Conservation (phyloP, 2,888 invertebrate species). For the Creontiades dilutus region DNA sequence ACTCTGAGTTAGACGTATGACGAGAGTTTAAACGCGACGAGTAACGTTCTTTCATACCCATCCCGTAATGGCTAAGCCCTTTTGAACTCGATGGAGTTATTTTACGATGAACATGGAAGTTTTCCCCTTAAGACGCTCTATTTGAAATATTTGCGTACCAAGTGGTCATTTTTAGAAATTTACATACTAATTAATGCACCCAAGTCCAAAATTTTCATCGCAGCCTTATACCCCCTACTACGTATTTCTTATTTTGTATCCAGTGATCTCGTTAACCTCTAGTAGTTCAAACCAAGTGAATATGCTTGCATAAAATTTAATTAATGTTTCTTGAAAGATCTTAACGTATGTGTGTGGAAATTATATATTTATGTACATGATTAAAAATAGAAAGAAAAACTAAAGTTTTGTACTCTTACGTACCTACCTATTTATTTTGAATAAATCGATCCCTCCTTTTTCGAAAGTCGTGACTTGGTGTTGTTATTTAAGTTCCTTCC, state of each 20-base stretch:
- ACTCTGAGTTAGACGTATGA: not conserved
- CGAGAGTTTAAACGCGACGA: not conserved
- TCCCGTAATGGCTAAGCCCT: no score
- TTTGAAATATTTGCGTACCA: no score
- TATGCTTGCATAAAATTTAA: not conserved
- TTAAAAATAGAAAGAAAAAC: conserved; percentile 31
- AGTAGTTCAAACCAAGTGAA: conserved; percentile 49
- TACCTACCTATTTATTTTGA: conserved; percentile 54
- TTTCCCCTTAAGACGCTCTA: no score
- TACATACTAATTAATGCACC: not conserved
- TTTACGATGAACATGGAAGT: no score
- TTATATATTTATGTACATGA: conserved; percentile 34
- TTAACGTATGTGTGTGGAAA: conserved; percentile 31
- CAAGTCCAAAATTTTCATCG: conserved; percentile 9
- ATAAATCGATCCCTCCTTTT: conserved; percentile 42
- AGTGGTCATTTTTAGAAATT: no score
- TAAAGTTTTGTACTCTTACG: conserved; percentile 48
- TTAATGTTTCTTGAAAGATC: conserved; percentile 27
- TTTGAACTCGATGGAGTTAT: no score
- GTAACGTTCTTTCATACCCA: no score
- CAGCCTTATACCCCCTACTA: conserved; percentile 25
- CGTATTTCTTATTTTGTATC: conserved; percentile 34
- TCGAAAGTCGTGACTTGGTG: not conserved
- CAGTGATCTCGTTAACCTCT: conserved; percentile 55
- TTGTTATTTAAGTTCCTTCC: conserved; percentile 41